Evolutionary conservation across 2,113 vertebrate species (phyloP).

Genomic region (Felis chaus): DNA sequence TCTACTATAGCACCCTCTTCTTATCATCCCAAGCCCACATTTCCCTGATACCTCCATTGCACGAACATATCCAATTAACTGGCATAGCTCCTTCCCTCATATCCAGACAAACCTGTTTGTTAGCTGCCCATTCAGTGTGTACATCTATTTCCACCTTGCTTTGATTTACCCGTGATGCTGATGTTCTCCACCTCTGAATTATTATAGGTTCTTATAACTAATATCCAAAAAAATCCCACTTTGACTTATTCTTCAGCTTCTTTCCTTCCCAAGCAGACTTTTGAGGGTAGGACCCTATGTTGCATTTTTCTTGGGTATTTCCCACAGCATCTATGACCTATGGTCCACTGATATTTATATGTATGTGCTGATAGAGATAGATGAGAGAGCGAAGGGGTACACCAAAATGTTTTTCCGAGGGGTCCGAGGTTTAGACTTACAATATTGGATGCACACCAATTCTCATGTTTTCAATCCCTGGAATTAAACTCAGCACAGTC

Average conservation of each 20-base stretch:
- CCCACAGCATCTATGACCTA: neutral
- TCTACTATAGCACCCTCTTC: neutral
- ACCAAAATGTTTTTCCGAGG: neutral
- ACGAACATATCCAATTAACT: neutral
- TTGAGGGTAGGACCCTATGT: neutral
- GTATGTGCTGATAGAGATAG: too few species aligned
- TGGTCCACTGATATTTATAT: neutral
- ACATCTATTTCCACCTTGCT: neutral
- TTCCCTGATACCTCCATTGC: neutral
- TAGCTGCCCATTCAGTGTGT: neutral
- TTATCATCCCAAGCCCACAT: neutral
- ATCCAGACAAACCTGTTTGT: neutral
- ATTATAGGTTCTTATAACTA: neutral
- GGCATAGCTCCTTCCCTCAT: neutral
- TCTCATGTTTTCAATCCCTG: neutral
- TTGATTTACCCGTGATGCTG: neutral
- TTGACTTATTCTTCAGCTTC: neutral
- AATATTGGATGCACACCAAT: neutral
- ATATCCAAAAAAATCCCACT: neutral
- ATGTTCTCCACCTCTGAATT: neutral
- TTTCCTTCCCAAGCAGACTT: neutral
- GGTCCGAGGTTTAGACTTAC: neutral
- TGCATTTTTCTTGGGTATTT: neutral
- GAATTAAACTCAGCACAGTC: neutral
- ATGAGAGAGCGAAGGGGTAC: neutral